A percentile compares a stretch with the other conserved stretches of the same genome.
Evolutionary conservation across 2,888 invertebrate species (phyloP).

Genomic region (Halictus quadricinctus): DNA sequence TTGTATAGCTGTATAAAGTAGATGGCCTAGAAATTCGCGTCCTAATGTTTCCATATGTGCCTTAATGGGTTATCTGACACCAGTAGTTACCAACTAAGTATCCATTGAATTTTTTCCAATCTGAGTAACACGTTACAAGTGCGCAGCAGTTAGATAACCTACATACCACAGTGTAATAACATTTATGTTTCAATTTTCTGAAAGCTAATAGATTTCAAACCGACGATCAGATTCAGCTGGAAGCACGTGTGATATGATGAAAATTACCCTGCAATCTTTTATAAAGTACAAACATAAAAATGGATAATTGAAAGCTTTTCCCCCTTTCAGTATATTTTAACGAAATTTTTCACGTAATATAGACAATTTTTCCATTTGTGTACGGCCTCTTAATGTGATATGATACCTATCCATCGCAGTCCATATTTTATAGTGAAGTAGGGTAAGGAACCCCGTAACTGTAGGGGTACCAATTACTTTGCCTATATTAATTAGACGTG

Average conservation of each 20-base stretch:
- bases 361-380: background rate
- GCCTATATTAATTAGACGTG: too few species aligned
- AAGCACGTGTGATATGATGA: background rate
- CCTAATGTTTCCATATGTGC: background rate
- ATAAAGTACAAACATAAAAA: background rate
- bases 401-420: background rate
- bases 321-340: background rate
- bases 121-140: background rate
- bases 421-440: background rate
- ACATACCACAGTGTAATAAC: background rate
- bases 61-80: background rate
- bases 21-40: background rate
- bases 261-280: background rate
- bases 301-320: background rate
- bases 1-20: background rate
- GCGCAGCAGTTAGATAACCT: background rate
- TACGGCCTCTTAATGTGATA: background rate
- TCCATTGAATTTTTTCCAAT: background rate
- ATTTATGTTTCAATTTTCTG: background rate
- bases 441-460: too few species aligned
- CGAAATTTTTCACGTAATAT: background rate
- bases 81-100: slow-evolving; percentile 9
- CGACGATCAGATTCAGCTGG: background rate
- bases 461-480: too few species aligned
- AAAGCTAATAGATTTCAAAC: background rate